Conservation (phyloP, 1,140 invertebrate genomes). For the Orius insidiosus region DNA sequence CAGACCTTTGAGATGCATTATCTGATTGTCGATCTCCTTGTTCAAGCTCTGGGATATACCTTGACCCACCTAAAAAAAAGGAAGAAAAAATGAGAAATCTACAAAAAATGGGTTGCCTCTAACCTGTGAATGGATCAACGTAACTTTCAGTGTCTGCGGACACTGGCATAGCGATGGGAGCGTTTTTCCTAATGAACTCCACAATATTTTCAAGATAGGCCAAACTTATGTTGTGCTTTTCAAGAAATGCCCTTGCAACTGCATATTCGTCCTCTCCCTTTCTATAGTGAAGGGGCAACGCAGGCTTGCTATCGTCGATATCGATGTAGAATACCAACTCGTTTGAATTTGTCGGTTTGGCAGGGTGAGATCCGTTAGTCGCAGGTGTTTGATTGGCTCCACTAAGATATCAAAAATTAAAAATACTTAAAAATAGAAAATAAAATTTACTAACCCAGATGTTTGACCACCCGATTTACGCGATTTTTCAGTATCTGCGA, state of each 20-base stretch:
- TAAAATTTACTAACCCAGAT: slow-evolving; percentile 82
- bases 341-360: slow-evolving; percentile 40
- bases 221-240: slow-evolving; percentile 63
- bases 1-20: not conserved
- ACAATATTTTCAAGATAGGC: slow-evolving; percentile 84
- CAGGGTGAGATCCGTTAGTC: slow-evolving; percentile 56
- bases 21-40: not conserved
- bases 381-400: slow-evolving; percentile 51
- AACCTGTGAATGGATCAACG: slow-evolving; percentile 48
- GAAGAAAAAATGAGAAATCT: too few species aligned
- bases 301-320: slow-evolving; percentile 71
- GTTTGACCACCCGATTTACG: slow-evolving; percentile 58
- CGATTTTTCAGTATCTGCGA: slow-evolving; percentile 50
- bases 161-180: slow-evolving; percentile 20
- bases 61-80: too few species aligned
- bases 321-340: slow-evolving; percentile 93
- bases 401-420: slow-evolving; percentile 62
- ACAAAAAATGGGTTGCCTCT: too few species aligned
- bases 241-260: slow-evolving; percentile 45
- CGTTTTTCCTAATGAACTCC: slow-evolving; percentile 85
- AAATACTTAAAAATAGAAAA: too few species aligned
- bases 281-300: slow-evolving; percentile 80
- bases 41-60: slow-evolving; percentile 16
- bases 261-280: slow-evolving; percentile 40
- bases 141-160: slow-evolving; percentile 23